A percentile compares a stretch with the other conserved stretches of the same genome.
phyloP scores from a whole-genome alignment of 2,888 invertebrate genomes.

The Andrena marginata region DNA sequence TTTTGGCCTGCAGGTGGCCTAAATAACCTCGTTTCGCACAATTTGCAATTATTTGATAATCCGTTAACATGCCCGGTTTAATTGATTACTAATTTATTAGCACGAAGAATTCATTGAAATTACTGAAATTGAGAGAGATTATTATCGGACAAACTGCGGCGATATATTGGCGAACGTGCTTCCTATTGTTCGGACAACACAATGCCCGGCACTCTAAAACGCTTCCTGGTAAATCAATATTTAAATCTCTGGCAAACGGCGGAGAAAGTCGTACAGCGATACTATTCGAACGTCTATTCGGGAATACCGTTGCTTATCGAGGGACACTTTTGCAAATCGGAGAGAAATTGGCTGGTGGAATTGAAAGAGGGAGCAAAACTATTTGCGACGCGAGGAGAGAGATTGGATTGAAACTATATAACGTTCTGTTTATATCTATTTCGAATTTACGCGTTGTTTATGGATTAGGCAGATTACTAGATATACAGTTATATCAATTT shows the following conservation, averaged over 20 bases:
- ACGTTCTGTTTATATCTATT: too few species aligned
- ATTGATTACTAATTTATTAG: slow-evolving; percentile 59
- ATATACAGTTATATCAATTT: too few species aligned
- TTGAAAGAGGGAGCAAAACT: too few species aligned
- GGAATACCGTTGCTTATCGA: neutral
- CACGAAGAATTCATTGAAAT: slow-evolving; percentile 51
- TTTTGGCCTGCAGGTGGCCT: slow-evolving; percentile 34
- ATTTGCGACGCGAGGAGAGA: too few species aligned
- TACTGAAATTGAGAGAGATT: slow-evolving; percentile 49
- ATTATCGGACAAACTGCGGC: slow-evolving; percentile 34
- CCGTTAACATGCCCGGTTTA: slow-evolving; percentile 51
- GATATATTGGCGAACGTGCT: slow-evolving; percentile 15
- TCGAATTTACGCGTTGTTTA: too few species aligned
- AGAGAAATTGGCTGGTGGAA: neutral
- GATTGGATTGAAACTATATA: too few species aligned
- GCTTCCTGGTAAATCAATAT: slow-evolving; percentile 38
- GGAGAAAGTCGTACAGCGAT: neutral
- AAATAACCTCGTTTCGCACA: slow-evolving; percentile 47
- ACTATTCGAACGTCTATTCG: neutral
- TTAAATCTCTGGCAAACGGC: neutral
- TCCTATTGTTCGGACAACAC: slow-evolving; percentile 36
- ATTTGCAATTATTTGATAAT: slow-evolving; percentile 60
- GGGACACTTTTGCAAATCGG: neutral
- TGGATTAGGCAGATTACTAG: too few species aligned
- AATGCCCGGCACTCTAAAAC: slow-evolving; percentile 18